Percentiles rank a stretch among this genome's conserved stretches.
Conservation (phyloP, 1,140 invertebrate genomes). For the silkworm (Bombyx mori) region ASM3026992v2 NC_085133.1:3976501-3977000, state of each 20-base stretch:
- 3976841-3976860: constrained; percentile 62
- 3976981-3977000: too few species aligned
- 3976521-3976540: constrained; percentile 27
- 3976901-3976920: too few species aligned
- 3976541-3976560: constrained; percentile 24
- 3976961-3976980: too few species aligned
- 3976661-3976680: too few species aligned
- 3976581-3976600: constrained; percentile 67
- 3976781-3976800: constrained; percentile 64
- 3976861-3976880: constrained; percentile 51
- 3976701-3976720: constrained; percentile 50
- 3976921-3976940: too few species aligned
- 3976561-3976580: constrained; percentile 67
- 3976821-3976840: constrained; percentile 67
- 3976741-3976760: constrained; percentile 58
- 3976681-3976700: background rate
- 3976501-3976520: constrained; percentile 14
- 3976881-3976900: constrained; percentile 2
- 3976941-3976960: too few species aligned
- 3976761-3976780: constrained; percentile 34
- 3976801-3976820: constrained; percentile 67
- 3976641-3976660: constrained; percentile 21
- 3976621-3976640: constrained; percentile 17
- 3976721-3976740: constrained; percentile 60
- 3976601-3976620: constrained; percentile 48